Base-by-base conservation (phyloP, 2,113 vertebrate genomes). In the Bolborhynchus lineola region DNA sequence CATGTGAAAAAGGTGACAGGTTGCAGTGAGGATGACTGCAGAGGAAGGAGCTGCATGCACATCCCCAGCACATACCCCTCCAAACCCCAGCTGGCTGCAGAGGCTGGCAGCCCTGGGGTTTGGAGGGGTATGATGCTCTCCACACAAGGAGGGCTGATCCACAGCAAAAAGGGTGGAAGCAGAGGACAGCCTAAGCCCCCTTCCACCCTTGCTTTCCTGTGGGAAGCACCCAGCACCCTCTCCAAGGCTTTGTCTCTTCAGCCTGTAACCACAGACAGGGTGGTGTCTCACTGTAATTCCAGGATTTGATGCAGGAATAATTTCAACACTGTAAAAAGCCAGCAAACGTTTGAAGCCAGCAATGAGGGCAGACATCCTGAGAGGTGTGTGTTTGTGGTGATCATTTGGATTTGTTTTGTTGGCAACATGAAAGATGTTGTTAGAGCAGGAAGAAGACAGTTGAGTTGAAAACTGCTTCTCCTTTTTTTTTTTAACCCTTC, bases 221-320 rank as follows among this genome's bases (percentile, higher is more conserved):
- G 42, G 59, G 44, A 82, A 50, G 44, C 52, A 76, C 41, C 78
- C 89, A 69, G 59, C 16, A 47, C 19, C 47, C 69, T 65, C 87
- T 77, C 67, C 41, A 88, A 63, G 47, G 82, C 50, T 78, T 87
- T 81, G 49, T 84, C 84, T 77, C 35, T 62, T 25, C 81, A 17
- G 39, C 28, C 53, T 46, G 33, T 62, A 78, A 72, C 90, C 90
- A 85, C 77, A 93, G 85, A 78, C 96, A 81, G 78, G 71, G 80
- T 50, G 86, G 89, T 94, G 90, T 76, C 62, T 86, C 77, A 11
- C 75, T 65, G 69, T 79, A 90, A 82, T 92, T 82, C 79, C 7
- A 23, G 77, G 80, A 88, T 94, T 83, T 49, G 35, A 20, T 39
- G 88, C 75, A 92, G 71, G 79, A 96, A 83, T 94, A 90, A 88